Evolutionary conservation across 2,797 vertebrate genomes (phyloP).

Genomic region (Pseudochirops corinnae): DNA sequence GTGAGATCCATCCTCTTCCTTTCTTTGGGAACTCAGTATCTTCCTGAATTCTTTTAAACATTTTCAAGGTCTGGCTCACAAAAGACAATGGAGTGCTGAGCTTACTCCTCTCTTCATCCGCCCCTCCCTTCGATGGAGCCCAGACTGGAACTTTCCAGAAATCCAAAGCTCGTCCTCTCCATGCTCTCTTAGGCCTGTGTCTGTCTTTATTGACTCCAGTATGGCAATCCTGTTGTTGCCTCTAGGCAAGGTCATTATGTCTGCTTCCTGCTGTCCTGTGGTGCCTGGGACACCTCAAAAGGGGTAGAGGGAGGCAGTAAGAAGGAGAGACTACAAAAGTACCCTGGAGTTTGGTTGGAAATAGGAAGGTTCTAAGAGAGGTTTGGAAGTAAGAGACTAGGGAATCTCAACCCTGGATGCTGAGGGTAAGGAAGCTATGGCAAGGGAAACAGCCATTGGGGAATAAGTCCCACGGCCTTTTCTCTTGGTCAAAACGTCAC

Average conservation of each 20-base stretch:
- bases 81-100: neutral
- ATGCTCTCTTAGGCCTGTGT: neutral
- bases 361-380: neutral
- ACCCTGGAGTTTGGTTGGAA: neutral
- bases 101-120: neutral
- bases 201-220: neutral
- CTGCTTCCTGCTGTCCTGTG: neutral
- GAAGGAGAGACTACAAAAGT: neutral
- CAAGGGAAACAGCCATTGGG: neutral
- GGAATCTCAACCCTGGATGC: neutral
- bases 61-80: neutral
- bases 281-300: neutral
- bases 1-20: neutral
- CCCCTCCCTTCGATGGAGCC: neutral
- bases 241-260: neutral
- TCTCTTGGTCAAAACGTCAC: neutral
- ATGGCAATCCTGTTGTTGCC: neutral
- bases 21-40: neutral
- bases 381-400: neutral
- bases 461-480: neutral
- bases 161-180: neutral
- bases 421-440: neutral
- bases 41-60: neutral
- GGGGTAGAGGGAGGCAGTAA: neutral
- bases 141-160: neutral